phyloP scores from a whole-genome alignment of 2,113 vertebrate species.

The Orcinus orca region DNA sequence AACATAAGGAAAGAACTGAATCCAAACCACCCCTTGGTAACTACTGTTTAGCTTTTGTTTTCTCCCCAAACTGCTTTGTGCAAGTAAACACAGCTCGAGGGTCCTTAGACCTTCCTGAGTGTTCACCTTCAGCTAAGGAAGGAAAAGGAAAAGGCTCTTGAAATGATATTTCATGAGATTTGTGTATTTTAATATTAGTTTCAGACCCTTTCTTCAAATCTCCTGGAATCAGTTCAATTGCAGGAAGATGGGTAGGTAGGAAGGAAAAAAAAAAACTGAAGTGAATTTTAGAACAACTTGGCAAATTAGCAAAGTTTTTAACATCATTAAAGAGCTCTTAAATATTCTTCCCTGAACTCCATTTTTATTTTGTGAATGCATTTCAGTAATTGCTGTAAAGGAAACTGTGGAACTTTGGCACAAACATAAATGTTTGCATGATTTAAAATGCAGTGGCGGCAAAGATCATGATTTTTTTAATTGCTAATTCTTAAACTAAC shows the following conservation, averaged over 20 bases:
- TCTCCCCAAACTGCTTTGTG: background rate
- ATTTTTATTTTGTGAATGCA: slow-evolving; percentile 71
- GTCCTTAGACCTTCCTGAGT: background rate
- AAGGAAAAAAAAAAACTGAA: slow-evolving; percentile 39
- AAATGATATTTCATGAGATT: background rate
- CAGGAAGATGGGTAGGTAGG: slow-evolving; percentile 39
- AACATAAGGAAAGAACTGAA: background rate
- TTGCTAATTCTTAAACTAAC: slow-evolving; percentile 78
- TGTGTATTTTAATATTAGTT: slow-evolving; percentile 4
- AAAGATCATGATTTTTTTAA: slow-evolving; percentile 72
- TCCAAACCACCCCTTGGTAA: background rate
- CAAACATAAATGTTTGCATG: slow-evolving; percentile 71
- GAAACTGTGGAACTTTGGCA: slow-evolving; percentile 69
- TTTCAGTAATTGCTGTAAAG: slow-evolving; percentile 74
- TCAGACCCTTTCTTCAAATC: background rate
- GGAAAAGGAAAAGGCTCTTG: background rate
- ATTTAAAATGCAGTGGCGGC: slow-evolving; percentile 70
- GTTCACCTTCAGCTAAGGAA: slow-evolving; percentile 50
- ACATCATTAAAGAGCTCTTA: slow-evolving; percentile 69
- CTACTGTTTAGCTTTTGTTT: background rate
- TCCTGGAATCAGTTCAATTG: slow-evolving; percentile 30
- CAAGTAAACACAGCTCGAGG: background rate
- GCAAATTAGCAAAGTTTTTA: slow-evolving; percentile 73
- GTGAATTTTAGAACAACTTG: slow-evolving; percentile 65
- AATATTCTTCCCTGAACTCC: slow-evolving; percentile 56